Evolutionary conservation across 2,888 invertebrate genomes (phyloP), one percentile per base, ranked within the genome.

Genomic region (Idaea biselata): DNA sequence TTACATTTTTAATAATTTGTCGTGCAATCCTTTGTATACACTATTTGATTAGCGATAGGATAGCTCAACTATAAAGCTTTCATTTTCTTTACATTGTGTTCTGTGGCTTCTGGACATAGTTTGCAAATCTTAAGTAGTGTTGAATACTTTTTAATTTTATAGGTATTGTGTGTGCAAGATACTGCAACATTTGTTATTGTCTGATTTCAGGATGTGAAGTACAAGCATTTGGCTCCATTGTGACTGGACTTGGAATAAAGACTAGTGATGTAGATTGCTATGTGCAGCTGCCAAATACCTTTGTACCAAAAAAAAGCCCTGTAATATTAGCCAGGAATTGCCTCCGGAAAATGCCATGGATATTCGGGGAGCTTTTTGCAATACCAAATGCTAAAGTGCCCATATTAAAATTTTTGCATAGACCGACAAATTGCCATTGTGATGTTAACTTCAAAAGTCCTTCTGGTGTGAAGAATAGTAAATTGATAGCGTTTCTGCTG

Each of bases 231-330:
- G 97, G 97, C 1, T 97, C 97, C 0, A 94, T 95, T 32, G 91
- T 95, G 0, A 96, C 95, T 0, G 95, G 95, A 1, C 83, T 97
- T 60, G 94, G 94, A 4, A 94, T 96, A 59, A 94, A 92, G 76
- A 84, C 93, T 69, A 96, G 96, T 77, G 97, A 97, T 80, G 90
- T 96, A n/a, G 97, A 97, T 78, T 90, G 96, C 66, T 96, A 88
- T 67, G 79, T 96, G 18, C 80, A 91, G 8, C 78, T 94, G 18
- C 90, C 91, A 57, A 32, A 62, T 53, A 67, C 58, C 17, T 17
- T 64, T 32, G 7, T 68, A 59, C 2, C 71, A 60, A 4, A 72
- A 74, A 7, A 66, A 61, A 16, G 66, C 32, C 66, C 67, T 62
- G 79, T 82, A 0, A 55, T 71, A 1, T 63, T 63, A 54, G 91